Conservation (phyloP, 2,888 invertebrate genomes). For the Parnassius mnemosyne region DNA sequence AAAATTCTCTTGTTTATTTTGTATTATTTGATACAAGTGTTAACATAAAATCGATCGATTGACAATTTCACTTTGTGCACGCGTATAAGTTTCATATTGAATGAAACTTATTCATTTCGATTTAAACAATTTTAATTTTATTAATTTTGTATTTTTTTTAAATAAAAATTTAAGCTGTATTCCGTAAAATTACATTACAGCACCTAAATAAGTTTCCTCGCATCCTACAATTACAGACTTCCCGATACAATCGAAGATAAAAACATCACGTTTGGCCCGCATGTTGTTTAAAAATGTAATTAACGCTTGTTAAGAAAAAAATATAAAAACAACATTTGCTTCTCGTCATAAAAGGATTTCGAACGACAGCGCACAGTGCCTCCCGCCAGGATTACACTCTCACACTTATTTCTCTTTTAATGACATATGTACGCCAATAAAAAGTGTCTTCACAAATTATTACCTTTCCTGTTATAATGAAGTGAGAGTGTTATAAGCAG, state of each 20-base stretch:
- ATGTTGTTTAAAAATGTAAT: slow-evolving; percentile 53
- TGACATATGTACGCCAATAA: slow-evolving; percentile 54
- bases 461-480: slow-evolving; percentile 33
- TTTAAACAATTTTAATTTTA: too few relatives aligned
- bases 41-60: too few relatives aligned
- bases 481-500: too few relatives aligned
- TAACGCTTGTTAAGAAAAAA: background rate
- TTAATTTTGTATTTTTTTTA: too few relatives aligned
- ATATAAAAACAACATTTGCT: slow-evolving; percentile 24
- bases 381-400: slow-evolving; percentile 53
- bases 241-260: too few relatives aligned
- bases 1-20: too few relatives aligned
- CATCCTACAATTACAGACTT: background rate
- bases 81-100: too few relatives aligned
- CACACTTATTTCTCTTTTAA: slow-evolving; percentile 57
- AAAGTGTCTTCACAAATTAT: slow-evolving; percentile 50
- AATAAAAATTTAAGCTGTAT: too few relatives aligned
- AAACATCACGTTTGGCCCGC: slow-evolving; percentile 27
- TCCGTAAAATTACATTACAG: too few relatives aligned
- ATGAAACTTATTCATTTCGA: too few relatives aligned
- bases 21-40: too few relatives aligned
- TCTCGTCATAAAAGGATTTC: slow-evolving; percentile 60
- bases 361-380: slow-evolving; percentile 50
- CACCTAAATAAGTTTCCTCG: slow-evolving; percentile 14
- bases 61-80: too few relatives aligned